Base-by-base conservation (phyloP, 1,140 invertebrate genomes). In the Palaemon carinicauda region DNA sequence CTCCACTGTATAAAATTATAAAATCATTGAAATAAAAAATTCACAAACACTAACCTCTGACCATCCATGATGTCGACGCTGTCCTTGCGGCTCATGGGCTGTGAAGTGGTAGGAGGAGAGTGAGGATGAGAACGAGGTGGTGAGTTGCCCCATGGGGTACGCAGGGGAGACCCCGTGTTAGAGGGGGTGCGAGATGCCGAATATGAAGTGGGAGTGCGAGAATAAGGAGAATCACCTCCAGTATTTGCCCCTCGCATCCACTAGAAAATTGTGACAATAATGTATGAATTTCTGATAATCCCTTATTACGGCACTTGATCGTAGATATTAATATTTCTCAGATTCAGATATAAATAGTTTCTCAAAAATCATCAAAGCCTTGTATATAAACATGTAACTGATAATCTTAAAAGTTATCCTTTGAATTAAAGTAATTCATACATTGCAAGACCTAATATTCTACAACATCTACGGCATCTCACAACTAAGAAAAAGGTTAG, bases 181-280 rank as follows among this genome's bases (percentile, higher is more conserved):
- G 85, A 87, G 27, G 88, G 86, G 33, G 86, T 89, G 41, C 88
- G 85, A n/a, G 88, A 89, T 15, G 84, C 84, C 21, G 84, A 86
- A 51, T 86, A 86, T 29, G 84, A 86, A 21, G 77, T 80, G 19
- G 83, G 77, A 41, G 83, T 79, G 9, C 60, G 84, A 73, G 86
- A 88, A 41, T 85, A 87, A 2, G 85, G 85, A 52, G 88, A 75
- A n/a, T 83, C 88, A 21, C 81, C 78, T 41, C 88, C 88, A 54
- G 80, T 71, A 21, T n/a, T 77, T 27, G 74, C 75, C 27, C 85
- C 87, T 53, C 87, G 78, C 88, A 89, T 89, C 88, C 88, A 89
- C 87, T 88, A 31, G 14, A 87, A 81, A 9, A 71, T 33, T 33
- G 19, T 19, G 33, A 69, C 21, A 24, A 52, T 75, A 75, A 41